phyloP scores from a whole-genome alignment of 2,113 vertebrate species.

The Neopipo cinnamomea region DNA sequence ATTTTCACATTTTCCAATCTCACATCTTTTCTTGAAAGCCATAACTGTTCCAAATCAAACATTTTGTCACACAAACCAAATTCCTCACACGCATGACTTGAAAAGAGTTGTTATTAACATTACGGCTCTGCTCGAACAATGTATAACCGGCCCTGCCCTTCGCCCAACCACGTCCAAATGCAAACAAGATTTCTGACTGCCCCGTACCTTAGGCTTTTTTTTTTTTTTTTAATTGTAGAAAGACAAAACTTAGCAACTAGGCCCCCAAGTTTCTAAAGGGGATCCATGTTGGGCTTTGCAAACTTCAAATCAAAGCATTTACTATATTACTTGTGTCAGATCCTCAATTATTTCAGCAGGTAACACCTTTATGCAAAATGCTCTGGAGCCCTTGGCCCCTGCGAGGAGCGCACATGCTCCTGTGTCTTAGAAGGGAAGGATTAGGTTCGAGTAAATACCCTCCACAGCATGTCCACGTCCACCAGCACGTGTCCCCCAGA shows the following conservation, averaged over 20 bases:
- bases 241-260: background rate
- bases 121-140: background rate
- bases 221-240: background rate
- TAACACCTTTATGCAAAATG: rapidly evolving
- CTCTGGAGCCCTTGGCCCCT: rapidly evolving
- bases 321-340: background rate
- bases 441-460: rapidly evolving
- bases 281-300: background rate
- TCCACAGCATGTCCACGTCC: rapidly evolving
- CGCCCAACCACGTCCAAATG: background rate
- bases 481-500: rapidly evolving
- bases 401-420: background rate
- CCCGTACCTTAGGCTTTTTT: no score
- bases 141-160: background rate
- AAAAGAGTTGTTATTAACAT: background rate
- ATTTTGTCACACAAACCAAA: constrained; percentile 2
- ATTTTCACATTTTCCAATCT: constrained; percentile 56
- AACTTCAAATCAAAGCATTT: background rate
- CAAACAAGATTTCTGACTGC: background rate
- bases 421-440: background rate
- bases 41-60: constrained; percentile 35
- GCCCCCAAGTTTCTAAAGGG: background rate
- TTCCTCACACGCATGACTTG: background rate
- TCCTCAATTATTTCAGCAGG: background rate
- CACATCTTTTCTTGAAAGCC: constrained; percentile 1